Conservation (phyloP, 2,888 invertebrate species). For the Volucella bombylans region DNA sequence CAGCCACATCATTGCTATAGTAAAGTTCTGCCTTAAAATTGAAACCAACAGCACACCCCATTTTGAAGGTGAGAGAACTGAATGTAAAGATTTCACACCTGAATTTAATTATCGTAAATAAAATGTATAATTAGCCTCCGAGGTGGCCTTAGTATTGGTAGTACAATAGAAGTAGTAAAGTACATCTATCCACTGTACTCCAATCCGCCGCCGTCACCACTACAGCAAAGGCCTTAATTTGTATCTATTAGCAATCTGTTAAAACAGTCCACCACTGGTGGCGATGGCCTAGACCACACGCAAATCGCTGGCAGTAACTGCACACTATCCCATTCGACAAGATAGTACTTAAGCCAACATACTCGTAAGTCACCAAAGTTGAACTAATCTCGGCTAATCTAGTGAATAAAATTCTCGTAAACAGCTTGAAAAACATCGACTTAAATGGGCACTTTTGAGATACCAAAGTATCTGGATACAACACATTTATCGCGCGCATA, state of each 20-base stretch:
- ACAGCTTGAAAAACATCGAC: conserved; percentile 58
- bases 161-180: not conserved
- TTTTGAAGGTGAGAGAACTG: not conserved
- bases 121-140: conserved; percentile 39
- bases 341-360: not conserved
- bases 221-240: conserved; percentile 46
- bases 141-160: not conserved
- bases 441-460: conserved; percentile 56
- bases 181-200: not conserved
- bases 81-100: conserved; percentile 30
- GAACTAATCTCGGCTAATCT: conserved; percentile 27
- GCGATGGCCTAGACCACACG: conserved; percentile 31
- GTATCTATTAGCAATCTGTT: conserved; percentile 62
- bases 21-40: not conserved
- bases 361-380: not conserved
- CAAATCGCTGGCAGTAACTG: conserved; percentile 15
- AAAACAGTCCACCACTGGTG: conserved; percentile 8
- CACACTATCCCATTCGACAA: too few species aligned
- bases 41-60: conserved; percentile 12
- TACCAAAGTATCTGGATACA: conserved; percentile 51
- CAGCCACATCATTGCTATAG: not conserved
- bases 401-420: conserved; percentile 61
- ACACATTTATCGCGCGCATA: conserved; percentile 47
- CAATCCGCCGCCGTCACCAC: not conserved
- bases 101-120: conserved; percentile 56